These are phyloP conservation scores for Cryptoprocta ferox DNA, from an alignment of 2,797 vertebrate species.

Conservation along the genomic window DNA sequence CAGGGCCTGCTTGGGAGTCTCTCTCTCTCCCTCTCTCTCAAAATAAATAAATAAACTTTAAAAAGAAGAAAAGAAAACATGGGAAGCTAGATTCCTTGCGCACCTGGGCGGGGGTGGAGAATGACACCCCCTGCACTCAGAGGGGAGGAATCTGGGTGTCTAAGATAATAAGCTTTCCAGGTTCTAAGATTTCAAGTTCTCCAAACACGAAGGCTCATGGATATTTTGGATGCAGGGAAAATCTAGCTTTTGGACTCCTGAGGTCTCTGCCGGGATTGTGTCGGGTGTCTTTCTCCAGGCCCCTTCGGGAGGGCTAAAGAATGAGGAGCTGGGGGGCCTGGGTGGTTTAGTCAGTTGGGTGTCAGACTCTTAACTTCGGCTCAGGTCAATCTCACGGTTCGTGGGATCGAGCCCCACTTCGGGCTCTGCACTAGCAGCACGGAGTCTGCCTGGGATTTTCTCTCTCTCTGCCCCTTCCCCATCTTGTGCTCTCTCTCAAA, in stretches of 20 bases:
- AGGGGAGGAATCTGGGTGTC: neutral
- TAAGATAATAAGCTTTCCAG: neutral
- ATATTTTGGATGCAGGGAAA: neutral
- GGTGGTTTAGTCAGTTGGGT: too few relatives aligned
- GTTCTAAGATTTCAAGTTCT: neutral
- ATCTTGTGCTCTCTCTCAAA: too few relatives aligned
- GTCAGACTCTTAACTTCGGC: too few relatives aligned
- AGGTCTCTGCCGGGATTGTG: neutral
- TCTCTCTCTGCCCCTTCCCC: too few relatives aligned
- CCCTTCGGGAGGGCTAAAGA: accelerated
- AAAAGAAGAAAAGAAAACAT: neutral
- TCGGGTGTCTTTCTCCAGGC: neutral
- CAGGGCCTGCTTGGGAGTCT: too few relatives aligned
- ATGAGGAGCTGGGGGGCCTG: too few relatives aligned
- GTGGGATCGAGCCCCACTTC: too few relatives aligned
- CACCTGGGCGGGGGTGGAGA: neutral
- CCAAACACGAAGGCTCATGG: neutral
- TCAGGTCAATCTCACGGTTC: too few relatives aligned
- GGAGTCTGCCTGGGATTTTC: too few relatives aligned
- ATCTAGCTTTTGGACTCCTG: neutral
- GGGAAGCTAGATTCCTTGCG: neutral
- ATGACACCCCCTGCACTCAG: neutral
- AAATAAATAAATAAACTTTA: too few relatives aligned
- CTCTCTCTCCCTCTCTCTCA: too few relatives aligned
- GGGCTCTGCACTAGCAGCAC: too few relatives aligned